A percentile compares a stretch with the other conserved stretches of the same genome.
Conservation (phyloP, 2,113 vertebrate species). For the Alosa alosa region DNA sequence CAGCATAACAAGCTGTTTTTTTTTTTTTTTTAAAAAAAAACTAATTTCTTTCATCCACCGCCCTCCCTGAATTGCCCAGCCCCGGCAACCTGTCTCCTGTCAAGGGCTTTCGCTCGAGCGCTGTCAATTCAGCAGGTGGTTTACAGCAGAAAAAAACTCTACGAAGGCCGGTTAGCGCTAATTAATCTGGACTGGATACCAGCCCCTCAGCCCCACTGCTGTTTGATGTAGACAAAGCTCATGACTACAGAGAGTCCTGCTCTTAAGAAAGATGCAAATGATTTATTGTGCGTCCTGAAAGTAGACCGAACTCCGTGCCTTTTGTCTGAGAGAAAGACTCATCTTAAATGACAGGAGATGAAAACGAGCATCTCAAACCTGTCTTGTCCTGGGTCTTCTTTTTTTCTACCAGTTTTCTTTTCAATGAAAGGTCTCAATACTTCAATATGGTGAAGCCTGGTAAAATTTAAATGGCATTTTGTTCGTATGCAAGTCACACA, state of each 20-base stretch:
- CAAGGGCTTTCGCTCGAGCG: slow-evolving; percentile 63
- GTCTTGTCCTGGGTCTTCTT: background rate
- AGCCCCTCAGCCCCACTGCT: slow-evolving; percentile 9
- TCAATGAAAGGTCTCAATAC: background rate
- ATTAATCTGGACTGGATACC: slow-evolving; percentile 44
- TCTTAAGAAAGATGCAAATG: slow-evolving; percentile 67
- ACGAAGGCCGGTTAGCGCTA: slow-evolving; percentile 60
- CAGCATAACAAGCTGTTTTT: slow-evolving; percentile 50
- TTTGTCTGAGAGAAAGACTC: background rate
- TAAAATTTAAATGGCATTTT: background rate
- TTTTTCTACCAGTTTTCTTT: background rate
- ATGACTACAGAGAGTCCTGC: slow-evolving; percentile 49
- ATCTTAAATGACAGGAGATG: background rate
- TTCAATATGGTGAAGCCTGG: background rate
- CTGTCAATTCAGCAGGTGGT: slow-evolving; percentile 75
- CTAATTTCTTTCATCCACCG: background rate
- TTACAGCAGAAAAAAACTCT: slow-evolving; percentile 63
- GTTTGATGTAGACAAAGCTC: slow-evolving; percentile 70
- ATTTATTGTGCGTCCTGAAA: slow-evolving; percentile 48
- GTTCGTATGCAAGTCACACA: background rate
- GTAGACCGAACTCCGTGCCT: background rate
- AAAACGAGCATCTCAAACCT: slow-evolving; percentile 3
- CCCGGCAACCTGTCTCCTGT: slow-evolving; percentile 11
- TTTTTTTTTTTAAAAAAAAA: background rate
- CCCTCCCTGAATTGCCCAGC: background rate